Conservation (phyloP, 2,888 invertebrate species). For the Cerastoderma edule region DNA sequence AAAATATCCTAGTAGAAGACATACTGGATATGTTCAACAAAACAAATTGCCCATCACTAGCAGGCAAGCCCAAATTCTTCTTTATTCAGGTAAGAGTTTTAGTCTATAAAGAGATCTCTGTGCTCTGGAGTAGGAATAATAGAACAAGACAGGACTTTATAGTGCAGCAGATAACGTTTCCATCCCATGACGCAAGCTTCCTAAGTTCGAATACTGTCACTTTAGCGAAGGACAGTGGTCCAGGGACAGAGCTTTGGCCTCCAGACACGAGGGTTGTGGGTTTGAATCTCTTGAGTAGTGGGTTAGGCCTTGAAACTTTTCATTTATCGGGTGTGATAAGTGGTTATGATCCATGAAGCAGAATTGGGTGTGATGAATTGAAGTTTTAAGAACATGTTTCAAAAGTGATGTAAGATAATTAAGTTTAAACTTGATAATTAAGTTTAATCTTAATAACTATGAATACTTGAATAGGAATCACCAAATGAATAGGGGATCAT, state of each 20-base stretch:
- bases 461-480: too few species aligned
- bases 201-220: background rate
- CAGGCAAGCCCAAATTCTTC: conserved; percentile 30
- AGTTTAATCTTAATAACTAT: too few species aligned
- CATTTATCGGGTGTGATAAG: too few species aligned
- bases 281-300: too few species aligned
- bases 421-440: too few species aligned
- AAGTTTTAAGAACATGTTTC: too few species aligned
- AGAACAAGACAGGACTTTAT: background rate
- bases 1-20: background rate
- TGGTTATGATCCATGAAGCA: too few species aligned
- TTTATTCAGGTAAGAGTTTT: conserved; percentile 25
- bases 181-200: background rate
- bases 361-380: too few species aligned
- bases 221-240: background rate
- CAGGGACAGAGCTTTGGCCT: background rate
- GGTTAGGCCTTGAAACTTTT: too few species aligned
- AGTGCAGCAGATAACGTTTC: background rate
- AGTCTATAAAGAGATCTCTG: background rate
- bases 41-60: background rate
- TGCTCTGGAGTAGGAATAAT: background rate
- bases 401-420: too few species aligned
- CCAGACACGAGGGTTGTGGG: background rate
- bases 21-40: conserved; percentile 24
- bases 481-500: too few species aligned